Conservation (phyloP, 1,140 invertebrate species). For the Ceratitis capitata region DNA sequence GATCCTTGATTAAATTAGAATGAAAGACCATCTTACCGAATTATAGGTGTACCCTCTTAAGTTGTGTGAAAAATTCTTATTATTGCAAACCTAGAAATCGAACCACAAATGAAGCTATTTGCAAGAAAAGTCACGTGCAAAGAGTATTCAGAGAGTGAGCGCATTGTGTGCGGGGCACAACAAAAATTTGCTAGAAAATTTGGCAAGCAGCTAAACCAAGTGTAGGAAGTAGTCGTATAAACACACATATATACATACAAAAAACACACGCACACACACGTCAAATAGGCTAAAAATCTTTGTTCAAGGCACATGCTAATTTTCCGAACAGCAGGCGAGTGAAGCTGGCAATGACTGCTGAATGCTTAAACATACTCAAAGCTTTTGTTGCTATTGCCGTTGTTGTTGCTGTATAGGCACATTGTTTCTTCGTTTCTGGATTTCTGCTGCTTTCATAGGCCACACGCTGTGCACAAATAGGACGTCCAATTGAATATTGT, state of each 20-base stretch:
- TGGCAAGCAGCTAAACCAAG: neutral
- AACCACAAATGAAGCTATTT: neutral
- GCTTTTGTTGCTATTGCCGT: neutral
- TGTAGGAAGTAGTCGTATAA: neutral
- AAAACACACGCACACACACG: no score
- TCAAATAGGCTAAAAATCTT: no score
- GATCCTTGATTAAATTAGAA: no score
- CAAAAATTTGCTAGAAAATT: neutral
- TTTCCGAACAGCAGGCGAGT: neutral
- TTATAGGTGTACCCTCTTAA: no score
- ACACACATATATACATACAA: neutral
- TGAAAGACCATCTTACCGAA: no score
- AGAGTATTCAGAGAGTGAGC: no score
- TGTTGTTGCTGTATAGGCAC: neutral
- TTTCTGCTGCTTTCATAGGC: neutral
- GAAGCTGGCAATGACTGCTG: neutral
- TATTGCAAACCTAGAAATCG: no score
- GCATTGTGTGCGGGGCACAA: neutral
- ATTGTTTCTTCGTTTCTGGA: neutral
- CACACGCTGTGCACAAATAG: slow-evolving; percentile 2
- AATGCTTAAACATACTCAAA: neutral
- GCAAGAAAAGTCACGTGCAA: no score
- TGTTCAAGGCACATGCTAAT: neutral
- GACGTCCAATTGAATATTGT: neutral
- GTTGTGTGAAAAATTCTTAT: no score